phyloP scores from a whole-genome alignment of 2,113 vertebrate species.

The Corynorhinus townsendii region DNA sequence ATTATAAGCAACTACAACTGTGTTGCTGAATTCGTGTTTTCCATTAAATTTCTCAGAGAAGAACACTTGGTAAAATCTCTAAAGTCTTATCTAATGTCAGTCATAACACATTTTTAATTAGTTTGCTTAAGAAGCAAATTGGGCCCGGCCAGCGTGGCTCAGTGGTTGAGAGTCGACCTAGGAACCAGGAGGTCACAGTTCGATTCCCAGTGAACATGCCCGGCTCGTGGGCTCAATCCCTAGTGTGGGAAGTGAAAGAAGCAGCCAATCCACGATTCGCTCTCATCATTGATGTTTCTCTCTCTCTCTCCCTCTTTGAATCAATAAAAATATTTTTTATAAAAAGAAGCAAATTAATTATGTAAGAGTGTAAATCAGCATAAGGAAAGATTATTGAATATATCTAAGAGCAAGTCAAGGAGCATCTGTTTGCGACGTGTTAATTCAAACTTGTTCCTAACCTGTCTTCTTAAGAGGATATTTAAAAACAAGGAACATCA shows the following conservation, averaged over 20 bases:
- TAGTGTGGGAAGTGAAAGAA: too few species aligned
- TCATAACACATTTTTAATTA: not conserved
- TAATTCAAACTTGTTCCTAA: not conserved
- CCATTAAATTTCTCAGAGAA: not conserved
- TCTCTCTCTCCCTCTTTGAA: too few species aligned
- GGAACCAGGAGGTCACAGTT: too few species aligned
- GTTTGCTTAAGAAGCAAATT: conserved; percentile 16
- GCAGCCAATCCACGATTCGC: too few species aligned
- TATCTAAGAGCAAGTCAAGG: not conserved
- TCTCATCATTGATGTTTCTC: too few species aligned
- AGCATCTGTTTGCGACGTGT: not conserved
- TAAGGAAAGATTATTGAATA: not conserved
- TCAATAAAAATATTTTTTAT: too few species aligned
- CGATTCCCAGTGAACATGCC: too few species aligned
- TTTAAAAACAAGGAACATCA: not conserved
- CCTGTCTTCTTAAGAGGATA: not conserved
- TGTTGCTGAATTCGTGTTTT: not conserved
- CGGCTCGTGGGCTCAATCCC: too few species aligned
- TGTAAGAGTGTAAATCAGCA: not conserved
- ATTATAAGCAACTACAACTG: not conserved
- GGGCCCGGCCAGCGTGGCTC: too few species aligned
- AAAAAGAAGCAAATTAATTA: not conserved
- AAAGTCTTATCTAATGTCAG: not conserved
- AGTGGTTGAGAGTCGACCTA: too few species aligned
- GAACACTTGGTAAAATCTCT: conserved; percentile 17